A percentile compares a stretch with the other conserved stretches of the same genome.
Evolutionary conservation across 2,888 invertebrate species (phyloP).

Genomic region (Ametastegia equiseti): DNA sequence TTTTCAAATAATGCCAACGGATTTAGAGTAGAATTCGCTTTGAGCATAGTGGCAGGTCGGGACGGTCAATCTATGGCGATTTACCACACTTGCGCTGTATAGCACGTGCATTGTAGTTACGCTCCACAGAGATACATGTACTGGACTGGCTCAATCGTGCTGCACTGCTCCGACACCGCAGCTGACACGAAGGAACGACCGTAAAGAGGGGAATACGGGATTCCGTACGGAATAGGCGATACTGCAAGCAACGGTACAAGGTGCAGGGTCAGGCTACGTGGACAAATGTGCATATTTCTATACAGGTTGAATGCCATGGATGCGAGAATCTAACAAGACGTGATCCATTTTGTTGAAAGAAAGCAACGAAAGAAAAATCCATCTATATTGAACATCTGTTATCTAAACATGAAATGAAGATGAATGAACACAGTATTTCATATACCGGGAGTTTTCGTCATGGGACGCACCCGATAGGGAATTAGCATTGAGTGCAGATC

Average conservation of each 20-base stretch:
- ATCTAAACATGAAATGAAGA: too few relatives aligned
- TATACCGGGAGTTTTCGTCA: too few relatives aligned
- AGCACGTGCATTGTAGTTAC: background rate
- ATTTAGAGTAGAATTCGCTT: background rate
- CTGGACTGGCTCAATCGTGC: background rate
- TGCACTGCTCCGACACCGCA: background rate
- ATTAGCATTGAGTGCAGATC: too few relatives aligned
- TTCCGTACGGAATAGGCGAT: conserved; percentile 28
- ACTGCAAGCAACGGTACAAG: conserved; percentile 31
- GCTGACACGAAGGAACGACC: conserved; percentile 16
- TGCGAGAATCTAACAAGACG: background rate
- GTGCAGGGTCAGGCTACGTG: conserved; percentile 15
- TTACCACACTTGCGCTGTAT: background rate
- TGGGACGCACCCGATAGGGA: too few relatives aligned
- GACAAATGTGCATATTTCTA: conserved; percentile 1
- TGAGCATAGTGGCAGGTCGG: background rate
- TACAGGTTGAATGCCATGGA: background rate
- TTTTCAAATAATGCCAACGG: background rate
- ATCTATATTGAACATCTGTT: too few relatives aligned
- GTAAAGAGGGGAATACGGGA: conserved; percentile 23
- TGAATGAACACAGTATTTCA: too few relatives aligned
- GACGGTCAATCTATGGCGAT: background rate
- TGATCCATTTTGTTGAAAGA: background rate
- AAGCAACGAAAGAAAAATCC: too few relatives aligned
- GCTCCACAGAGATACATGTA: background rate